Conservation (phyloP, 2,113 vertebrate genomes). For the Emberiza fucata region DNA sequence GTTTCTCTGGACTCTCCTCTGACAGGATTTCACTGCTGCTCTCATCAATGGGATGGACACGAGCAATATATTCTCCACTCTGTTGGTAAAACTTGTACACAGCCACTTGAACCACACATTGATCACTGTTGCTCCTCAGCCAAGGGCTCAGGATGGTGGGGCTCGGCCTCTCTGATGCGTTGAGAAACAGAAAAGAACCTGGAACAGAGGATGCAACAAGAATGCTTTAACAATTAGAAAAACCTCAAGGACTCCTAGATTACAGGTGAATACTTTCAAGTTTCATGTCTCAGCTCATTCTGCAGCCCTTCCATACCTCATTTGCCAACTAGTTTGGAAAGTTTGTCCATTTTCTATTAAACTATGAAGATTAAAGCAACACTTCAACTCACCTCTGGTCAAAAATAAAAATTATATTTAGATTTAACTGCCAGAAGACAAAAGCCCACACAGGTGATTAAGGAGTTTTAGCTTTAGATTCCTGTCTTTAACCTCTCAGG, state of each 20-base stretch:
- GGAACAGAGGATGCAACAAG: neutral
- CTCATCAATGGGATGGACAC: constrained; percentile 74
- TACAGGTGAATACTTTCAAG: neutral
- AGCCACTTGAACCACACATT: constrained; percentile 85
- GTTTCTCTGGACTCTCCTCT: constrained; percentile 56
- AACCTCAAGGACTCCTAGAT: neutral
- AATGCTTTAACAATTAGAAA: neutral
- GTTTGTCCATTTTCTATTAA: neutral
- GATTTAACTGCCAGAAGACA: neutral
- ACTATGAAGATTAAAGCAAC: neutral
- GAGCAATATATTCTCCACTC: constrained; percentile 82
- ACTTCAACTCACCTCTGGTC: neutral
- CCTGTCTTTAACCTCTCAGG: neutral
- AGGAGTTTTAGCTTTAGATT: neutral
- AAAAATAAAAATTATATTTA: neutral
- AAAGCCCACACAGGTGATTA: neutral
- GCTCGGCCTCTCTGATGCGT: constrained; percentile 75
- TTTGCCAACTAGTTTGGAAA: neutral
- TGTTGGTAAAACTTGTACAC: constrained; percentile 85
- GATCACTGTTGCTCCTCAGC: constrained; percentile 81
- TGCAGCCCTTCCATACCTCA: neutral
- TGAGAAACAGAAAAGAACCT: constrained; percentile 92
- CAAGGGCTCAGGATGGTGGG: constrained; percentile 90
- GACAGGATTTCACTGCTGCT: constrained; percentile 66
- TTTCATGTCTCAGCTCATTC: neutral